Evolutionary conservation across 2,113 vertebrate species (phyloP), one percentile per base, ranked within the genome.

Genomic region (Scomber colias): DNA sequence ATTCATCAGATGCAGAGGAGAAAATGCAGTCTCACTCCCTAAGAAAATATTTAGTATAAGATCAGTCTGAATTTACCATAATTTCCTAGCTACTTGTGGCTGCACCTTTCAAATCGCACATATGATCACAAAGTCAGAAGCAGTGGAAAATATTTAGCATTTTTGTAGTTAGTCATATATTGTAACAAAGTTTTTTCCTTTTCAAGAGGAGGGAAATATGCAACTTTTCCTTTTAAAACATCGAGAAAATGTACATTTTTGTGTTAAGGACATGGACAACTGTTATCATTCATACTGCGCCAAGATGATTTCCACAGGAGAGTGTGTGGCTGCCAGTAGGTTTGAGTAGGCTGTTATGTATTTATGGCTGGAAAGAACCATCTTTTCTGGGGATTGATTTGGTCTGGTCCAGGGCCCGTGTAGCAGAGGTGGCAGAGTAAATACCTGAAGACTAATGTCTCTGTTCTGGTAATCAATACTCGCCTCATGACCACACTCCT

Each of bases 391-490:
- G 95, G 96, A 97, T 97, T 97, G 96, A 97, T 97, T 96, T 94
- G 95, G 96, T 95, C 95, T 95, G 96, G 96, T 96, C 94, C 92
- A 85, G 93, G 95, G 95, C 94, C 96, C 95, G 91, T 95, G 95
- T 94, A 95, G 92, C 95, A 92, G 95, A 96, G 96, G 96, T 96
- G 96, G 96, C 96, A 96, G 97, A 96, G 96, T 98, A 99, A 99
- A 98, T 97, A 98, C 96, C 96, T 95, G 94, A 98, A 97, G 97
- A 98, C 95, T 95, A 96, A 98, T 99, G 97, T 96, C 96, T 96
- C 95, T 97, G 97, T 93, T 96, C 94, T 92, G 92, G 91, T 96
- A 95, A 99, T 98, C 97, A 96, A 98, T 97, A 97, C 95, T 91
- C 96, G 94, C 96, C 96, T 96, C 96, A 95, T 95, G 95, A 96